Base-by-base conservation (phyloP, 2,888 invertebrate genomes). In the Holacanthella duospinosa region DNA sequence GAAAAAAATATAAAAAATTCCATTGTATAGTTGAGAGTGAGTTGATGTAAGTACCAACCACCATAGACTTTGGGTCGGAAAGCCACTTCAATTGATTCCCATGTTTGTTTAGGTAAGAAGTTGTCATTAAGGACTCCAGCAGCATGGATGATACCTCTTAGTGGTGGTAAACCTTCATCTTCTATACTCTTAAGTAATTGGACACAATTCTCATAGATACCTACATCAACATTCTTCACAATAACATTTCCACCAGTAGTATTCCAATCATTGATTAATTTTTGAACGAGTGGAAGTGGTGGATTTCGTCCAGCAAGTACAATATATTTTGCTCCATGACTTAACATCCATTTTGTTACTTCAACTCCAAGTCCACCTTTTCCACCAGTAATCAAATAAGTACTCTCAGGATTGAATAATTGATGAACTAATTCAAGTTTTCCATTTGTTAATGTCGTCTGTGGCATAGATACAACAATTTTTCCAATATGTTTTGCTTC, bases 1-100 rank as follows among this genome's bases (percentile, higher is more conserved):
- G 61, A 61, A 55, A 55, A 61, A 0, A 61, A 2, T n/a, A 56
- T 19, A 43, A 61, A 61, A 43, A 55, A 55, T n/a, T 61, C 61
- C n/a, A 61, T 24, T 19, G 2, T 2, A 27, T 26, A 43, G n/a
- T 43, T 36, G 4, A 27, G 27, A 1, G 55, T 61, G 0, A 61
- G 27, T 0, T 43, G 12, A 28, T 61, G 61, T 1, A 61, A 25
- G 19, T 55, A 21, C 55, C 55, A 55, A 12, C 54, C 55, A 2
- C 55, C 43, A 26, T 61, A 36, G 16, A 61, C 55, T 43, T 61
- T 61, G 0, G 61, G 9, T 4, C 24, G 12, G 6, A 61, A 61
- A 21, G 25, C 43, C 2, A 9, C 19, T 26, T 55, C 43, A 19
- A 55, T 28, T 2, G 29, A 54, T 1, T 61, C 61, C 55, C 43